phyloP scores from a whole-genome alignment of 2,888 invertebrate genomes.

The Coelopa pilipes region DNA sequence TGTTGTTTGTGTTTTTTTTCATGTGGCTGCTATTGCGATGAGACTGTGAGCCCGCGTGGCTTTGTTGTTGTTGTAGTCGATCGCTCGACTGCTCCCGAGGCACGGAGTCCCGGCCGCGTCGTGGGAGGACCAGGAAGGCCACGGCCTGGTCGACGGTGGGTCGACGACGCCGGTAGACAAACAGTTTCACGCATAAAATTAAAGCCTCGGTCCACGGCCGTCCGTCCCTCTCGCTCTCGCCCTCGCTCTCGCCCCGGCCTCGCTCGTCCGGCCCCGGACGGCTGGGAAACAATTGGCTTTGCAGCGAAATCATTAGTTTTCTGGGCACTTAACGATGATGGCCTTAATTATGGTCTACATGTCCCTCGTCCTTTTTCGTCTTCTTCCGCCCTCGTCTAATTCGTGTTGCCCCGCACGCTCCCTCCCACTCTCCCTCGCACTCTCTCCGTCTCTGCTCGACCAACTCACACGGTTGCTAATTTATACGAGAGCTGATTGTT shows the following conservation, averaged over 20 bases:
- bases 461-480: conserved; percentile 23
- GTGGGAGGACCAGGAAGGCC: not conserved
- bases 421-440: not conserved
- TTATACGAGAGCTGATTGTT: conserved; percentile 39
- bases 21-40: too few relatives aligned
- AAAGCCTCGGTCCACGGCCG: not conserved
- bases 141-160: not conserved
- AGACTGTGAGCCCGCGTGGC: not conserved
- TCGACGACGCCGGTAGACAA: not conserved
- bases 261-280: conserved; percentile 5
- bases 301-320: conserved; percentile 63
- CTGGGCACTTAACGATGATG: conserved; percentile 65
- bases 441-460: not conserved
- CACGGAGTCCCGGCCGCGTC: not conserved
- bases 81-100: not conserved
- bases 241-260: not conserved
- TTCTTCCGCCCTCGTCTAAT: conserved; percentile 1
- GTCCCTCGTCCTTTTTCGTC: not conserved
- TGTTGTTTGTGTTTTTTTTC: too few relatives aligned
- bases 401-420: not conserved
- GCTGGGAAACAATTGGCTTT: conserved; percentile 57
- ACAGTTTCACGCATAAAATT: conserved; percentile 32
- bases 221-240: not conserved
- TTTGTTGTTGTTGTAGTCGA: conserved; percentile 10
- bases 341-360: conserved; percentile 60